Evolutionary conservation across 2,797 vertebrate genomes (phyloP).

Genomic region (Crax fasciolata): DNA sequence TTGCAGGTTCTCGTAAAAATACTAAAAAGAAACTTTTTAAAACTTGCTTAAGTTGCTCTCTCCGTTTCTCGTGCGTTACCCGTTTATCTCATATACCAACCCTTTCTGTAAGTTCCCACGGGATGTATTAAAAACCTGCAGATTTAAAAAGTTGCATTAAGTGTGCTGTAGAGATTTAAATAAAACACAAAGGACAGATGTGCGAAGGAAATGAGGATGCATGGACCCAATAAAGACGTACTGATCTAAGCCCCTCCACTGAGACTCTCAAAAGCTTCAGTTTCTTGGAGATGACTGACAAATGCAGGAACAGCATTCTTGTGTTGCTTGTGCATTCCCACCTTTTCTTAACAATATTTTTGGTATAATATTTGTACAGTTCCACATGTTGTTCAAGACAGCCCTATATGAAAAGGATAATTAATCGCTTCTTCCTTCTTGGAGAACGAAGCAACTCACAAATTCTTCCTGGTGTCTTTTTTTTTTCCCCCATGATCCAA

Average conservation of each 20-base stretch:
- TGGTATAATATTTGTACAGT: constrained; percentile 90
- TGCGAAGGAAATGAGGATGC: constrained; percentile 83
- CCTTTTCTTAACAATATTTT: constrained; percentile 85
- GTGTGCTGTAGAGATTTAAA: constrained; percentile 83
- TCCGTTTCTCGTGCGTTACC: constrained; percentile 77
- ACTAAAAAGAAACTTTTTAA: constrained; percentile 65
- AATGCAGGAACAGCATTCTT: constrained; percentile 82
- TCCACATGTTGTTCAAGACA: constrained; percentile 89
- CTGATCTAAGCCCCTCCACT: constrained; percentile 81
- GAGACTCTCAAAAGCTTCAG: constrained; percentile 80
- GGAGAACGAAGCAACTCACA: constrained; percentile 82
- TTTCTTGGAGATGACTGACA: constrained; percentile 82
- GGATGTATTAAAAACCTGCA: constrained; percentile 84
- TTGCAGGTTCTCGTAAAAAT: constrained; percentile 80
- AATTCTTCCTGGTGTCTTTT: constrained; percentile 83
- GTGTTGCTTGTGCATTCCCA: constrained; percentile 83
- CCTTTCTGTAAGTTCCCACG: constrained; percentile 79
- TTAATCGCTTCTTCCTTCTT: constrained; percentile 79
- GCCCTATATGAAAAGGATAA: constrained; percentile 87
- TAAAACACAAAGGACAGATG: constrained; percentile 71
- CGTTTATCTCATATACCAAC: constrained; percentile 76
- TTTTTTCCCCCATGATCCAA: constrained; percentile 84
- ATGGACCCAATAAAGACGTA: constrained; percentile 77
- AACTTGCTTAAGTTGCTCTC: constrained; percentile 73
- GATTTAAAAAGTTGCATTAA: constrained; percentile 86